Percentiles rank a stretch among this genome's conserved stretches.
Conservation (phyloP, 2,797 vertebrate species). For the Enteromius trimaculatus region DNA sequence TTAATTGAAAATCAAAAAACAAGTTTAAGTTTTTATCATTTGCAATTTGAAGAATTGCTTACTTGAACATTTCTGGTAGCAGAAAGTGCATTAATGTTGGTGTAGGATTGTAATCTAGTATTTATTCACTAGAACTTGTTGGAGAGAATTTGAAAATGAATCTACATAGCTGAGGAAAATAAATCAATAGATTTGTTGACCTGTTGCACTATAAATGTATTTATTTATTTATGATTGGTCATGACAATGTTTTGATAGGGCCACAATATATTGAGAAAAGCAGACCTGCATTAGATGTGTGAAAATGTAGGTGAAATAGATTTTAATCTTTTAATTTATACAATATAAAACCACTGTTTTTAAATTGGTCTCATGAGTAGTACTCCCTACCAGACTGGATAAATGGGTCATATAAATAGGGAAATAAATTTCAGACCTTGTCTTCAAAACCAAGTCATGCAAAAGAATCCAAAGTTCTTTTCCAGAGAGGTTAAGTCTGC, state of each 20-base stretch:
- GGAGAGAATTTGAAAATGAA: background rate
- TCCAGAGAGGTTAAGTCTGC: conserved; percentile 8
- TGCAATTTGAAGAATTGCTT: background rate
- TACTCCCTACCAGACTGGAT: background rate
- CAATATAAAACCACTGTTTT: background rate
- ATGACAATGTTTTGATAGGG: background rate
- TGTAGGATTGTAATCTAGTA: background rate
- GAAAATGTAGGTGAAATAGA: background rate
- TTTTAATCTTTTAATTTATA: background rate
- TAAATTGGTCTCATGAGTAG: background rate
- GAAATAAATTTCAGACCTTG: background rate
- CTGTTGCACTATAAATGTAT: background rate
- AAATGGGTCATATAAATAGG: background rate
- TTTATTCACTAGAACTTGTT: background rate
- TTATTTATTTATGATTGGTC: background rate
- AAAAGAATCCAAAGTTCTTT: conserved; percentile 24
- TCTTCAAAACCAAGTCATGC: background rate
- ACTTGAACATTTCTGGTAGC: background rate
- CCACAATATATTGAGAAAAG: background rate
- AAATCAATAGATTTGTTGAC: background rate
- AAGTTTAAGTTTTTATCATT: background rate
- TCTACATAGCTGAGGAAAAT: background rate
- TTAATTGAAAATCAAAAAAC: background rate
- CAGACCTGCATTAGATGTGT: background rate
- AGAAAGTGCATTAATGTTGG: background rate